Evolutionary conservation across 35 echinoderm and acorn worm species (phyloP), one percentile per base, ranked within the genome.

Genomic region (Anneissia japonica): DNA sequence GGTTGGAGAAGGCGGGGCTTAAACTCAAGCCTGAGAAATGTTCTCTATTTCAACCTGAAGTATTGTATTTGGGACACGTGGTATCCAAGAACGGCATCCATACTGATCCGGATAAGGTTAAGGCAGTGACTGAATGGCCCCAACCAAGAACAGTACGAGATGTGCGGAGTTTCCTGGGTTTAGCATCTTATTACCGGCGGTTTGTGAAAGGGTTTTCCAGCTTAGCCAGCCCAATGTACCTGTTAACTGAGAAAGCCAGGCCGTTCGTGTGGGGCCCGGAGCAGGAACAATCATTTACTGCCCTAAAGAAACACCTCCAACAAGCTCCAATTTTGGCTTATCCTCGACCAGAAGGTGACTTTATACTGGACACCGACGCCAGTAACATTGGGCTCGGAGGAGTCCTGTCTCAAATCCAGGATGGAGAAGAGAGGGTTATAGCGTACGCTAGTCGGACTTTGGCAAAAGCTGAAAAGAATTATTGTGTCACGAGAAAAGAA

Each of bases 291-390:
- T 74, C 84, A 33, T 93, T 93, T 45, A 46, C 84, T 31, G 45
- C 31, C 29, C 83, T 90, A 21, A 89, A 93, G 46, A 30, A 2
- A 11, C 19, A 19, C 12, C 41, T 93, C 0, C 21, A 34, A 7
- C 13, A 36, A 5, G 83, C 88, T 3, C 87, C 88, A 32, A 79
- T 94, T 7, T 36, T 90, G 26, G 83, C 79, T 6, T 90, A 90
- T 74, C 88, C 88, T 10, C n/a, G 14, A 10, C 29, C 41, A 34
- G 80, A 72, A 56, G 32, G 28, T 12, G 72, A 64, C 0, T 80
- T 77, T 30, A 87, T 87, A 7, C 37, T 90, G 1, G 87, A 94
- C 64, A 94, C 88, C 4, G 83, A 94, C 35, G 88, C 84, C 26
- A 87, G 88, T 40, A 37, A 79, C 0, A 28, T 41, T 31, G 92